Conservation (phyloP, 2,113 vertebrate species). For the Tragelaphus strepsiceros region DNA sequence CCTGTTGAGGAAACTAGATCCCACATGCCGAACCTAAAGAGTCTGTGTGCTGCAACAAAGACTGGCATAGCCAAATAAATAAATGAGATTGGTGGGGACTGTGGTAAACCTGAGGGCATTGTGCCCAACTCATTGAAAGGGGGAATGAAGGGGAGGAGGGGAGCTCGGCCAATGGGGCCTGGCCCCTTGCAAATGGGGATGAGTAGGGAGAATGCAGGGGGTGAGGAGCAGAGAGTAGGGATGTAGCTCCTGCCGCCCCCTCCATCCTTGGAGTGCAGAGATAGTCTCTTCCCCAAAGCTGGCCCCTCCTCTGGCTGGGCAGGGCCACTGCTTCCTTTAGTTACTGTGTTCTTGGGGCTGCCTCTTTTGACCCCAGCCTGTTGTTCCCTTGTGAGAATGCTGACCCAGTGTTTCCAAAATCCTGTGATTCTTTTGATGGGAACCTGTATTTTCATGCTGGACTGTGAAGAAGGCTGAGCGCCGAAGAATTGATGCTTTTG, state of each 20-base stretch:
- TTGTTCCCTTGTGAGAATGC: background rate
- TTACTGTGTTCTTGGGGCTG: fast-evolving
- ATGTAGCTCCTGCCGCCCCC: background rate
- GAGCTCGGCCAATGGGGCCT: background rate
- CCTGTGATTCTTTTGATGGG: background rate
- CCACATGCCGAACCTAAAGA: background rate
- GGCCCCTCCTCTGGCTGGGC: background rate
- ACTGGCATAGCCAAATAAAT: background rate
- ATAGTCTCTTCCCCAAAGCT: background rate
- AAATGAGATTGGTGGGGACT: background rate
- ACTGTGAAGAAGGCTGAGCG: too few relatives aligned
- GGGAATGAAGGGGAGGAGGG: background rate
- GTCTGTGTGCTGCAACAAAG: background rate
- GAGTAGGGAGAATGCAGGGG: fast-evolving
- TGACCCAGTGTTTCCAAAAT: background rate
- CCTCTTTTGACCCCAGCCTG: background rate
- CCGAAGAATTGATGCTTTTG: too few relatives aligned
- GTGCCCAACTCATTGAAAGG: background rate
- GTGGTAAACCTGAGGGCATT: background rate
- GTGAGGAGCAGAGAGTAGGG: background rate
- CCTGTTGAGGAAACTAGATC: background rate
- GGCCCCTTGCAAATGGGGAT: background rate
- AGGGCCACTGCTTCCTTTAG: background rate
- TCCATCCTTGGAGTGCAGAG: background rate
- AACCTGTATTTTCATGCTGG: background rate